Percentiles rank a stretch among this genome's conserved stretches.
phyloP scores from a whole-genome alignment of 2,888 invertebrate genomes.

The Byasa hedistus region DNA sequence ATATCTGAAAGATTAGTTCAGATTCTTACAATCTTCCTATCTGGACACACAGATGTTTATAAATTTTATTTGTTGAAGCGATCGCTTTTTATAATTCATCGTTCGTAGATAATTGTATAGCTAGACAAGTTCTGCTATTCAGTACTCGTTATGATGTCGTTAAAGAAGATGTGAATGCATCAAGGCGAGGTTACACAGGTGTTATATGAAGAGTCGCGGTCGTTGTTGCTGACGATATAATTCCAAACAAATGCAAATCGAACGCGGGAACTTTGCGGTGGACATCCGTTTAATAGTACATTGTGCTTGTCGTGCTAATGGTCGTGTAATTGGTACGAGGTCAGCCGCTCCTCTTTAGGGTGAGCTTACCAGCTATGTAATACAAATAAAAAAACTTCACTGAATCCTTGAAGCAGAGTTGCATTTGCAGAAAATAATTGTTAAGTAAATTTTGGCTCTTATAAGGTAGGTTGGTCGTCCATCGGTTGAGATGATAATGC shows the following conservation, averaged over 20 bases:
- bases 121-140: slow-evolving; percentile 16
- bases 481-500: too few relatives aligned
- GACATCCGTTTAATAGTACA: slow-evolving; percentile 66
- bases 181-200: slow-evolving; percentile 51
- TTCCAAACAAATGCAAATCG: slow-evolving; percentile 76
- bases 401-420: background rate
- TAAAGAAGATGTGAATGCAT: slow-evolving; percentile 47
- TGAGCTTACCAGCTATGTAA: background rate
- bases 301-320: slow-evolving; percentile 71
- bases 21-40: too few relatives aligned
- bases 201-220: slow-evolving; percentile 47
- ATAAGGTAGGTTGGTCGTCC: too few relatives aligned
- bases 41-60: too few relatives aligned
- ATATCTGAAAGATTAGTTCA: too few relatives aligned
- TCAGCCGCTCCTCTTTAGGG: slow-evolving; percentile 36
- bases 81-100: background rate
- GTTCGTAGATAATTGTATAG: background rate
- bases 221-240: slow-evolving; percentile 53
- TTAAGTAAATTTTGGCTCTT: background rate
- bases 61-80: background rate
- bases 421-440: background rate
- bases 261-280: slow-evolving; percentile 39
- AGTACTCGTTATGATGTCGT: slow-evolving; percentile 39
- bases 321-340: slow-evolving; percentile 71
- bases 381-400: background rate